These are phyloP conservation scores for Syritta pipiens DNA, from an alignment of 2,888 invertebrate genomes.

Conservation along the genomic window DNA sequence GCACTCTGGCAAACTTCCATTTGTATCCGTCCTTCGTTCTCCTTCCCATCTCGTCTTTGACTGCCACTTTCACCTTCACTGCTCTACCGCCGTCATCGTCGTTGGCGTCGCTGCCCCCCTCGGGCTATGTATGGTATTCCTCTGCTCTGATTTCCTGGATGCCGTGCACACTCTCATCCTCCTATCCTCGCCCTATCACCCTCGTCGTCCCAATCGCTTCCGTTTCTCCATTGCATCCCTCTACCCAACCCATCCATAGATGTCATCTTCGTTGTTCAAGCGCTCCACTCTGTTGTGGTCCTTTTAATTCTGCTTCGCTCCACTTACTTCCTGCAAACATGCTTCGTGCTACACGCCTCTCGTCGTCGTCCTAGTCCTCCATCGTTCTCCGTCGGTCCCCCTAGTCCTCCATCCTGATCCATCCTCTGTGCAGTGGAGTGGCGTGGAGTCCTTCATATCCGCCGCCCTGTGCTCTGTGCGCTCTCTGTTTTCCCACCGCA, in stretches of 20 bases:
- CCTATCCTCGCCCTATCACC: too few species aligned
- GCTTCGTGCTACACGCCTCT: not conserved
- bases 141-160: not conserved
- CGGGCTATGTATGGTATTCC: not conserved
- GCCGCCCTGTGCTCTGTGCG: slow-evolving; percentile 8
- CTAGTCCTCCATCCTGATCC: not conserved
- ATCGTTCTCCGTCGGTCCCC: not conserved
- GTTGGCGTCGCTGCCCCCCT: not conserved
- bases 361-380: not conserved
- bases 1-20: too few species aligned
- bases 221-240: not conserved
- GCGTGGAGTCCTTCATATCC: slow-evolving; percentile 27
- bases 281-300: slow-evolving; percentile 31
- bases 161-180: too few species aligned
- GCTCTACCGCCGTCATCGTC: too few species aligned
- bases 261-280: slow-evolving; percentile 35
- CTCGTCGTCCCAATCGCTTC: slow-evolving; percentile 33
- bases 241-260: not conserved
- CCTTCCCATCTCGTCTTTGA: not conserved
- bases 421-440: not conserved
- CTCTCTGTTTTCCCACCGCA: not conserved
- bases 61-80: slow-evolving; percentile 34
- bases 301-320: slow-evolving; percentile 52
- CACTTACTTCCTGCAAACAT: slow-evolving; percentile 43
- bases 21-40: not conserved